These are phyloP conservation scores for Isoperla grammatica DNA, from an alignment of 2,888 invertebrate genomes.

Conservation along the genomic window DNA sequence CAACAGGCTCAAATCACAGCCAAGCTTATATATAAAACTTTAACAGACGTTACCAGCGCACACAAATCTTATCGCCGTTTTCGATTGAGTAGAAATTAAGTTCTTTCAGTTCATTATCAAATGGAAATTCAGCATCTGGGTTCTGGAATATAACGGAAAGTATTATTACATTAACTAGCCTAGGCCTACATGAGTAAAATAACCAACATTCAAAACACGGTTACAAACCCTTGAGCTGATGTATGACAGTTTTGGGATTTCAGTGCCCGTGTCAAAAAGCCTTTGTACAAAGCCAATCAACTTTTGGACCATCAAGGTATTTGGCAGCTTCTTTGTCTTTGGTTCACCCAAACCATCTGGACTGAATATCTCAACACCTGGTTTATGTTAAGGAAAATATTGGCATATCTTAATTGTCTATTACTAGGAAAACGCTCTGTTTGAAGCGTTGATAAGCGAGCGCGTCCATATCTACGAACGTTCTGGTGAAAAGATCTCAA, in stretches of 20 bases:
- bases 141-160: slow-evolving; percentile 41
- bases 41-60: slow-evolving; percentile 42
- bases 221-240: slow-evolving; percentile 45
- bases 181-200: not conserved
- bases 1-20: too few species aligned
- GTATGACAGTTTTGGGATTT: slow-evolving; percentile 44
- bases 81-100: slow-evolving; percentile 78
- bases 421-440: too few species aligned
- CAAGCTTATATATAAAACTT: too few species aligned
- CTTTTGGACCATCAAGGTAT: slow-evolving; percentile 76
- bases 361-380: slow-evolving; percentile 51
- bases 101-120: slow-evolving; percentile 79
- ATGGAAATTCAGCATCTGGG: slow-evolving; percentile 60
- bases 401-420: not conserved
- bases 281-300: slow-evolving; percentile 73
- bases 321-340: slow-evolving; percentile 64
- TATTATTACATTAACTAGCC: not conserved
- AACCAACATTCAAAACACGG: too few species aligned
- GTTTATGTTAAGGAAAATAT: slow-evolving; percentile 15
- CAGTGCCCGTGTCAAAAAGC: slow-evolving; percentile 55
- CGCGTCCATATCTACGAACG: too few species aligned
- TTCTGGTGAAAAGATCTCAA: too few species aligned
- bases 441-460: too few species aligned
- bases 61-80: slow-evolving; percentile 73
- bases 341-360: slow-evolving; percentile 49